Percentiles rank a stretch among this genome's conserved stretches.
phyloP scores from a whole-genome alignment of 2,888 invertebrate genomes.

The Linnaemya tessellans region DNA sequence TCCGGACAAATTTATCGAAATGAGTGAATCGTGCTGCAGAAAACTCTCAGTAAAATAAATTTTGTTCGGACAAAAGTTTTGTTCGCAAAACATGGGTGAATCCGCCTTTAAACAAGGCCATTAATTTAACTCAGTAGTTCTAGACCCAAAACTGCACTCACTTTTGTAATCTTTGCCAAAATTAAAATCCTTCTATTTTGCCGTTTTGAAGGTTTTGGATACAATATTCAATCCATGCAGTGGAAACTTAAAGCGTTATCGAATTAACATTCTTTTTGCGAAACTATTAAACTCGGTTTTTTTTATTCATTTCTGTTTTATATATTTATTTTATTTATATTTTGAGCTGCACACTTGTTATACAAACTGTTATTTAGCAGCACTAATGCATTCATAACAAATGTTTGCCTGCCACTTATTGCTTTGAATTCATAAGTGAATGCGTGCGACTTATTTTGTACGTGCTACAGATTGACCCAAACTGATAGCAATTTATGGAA shows the following conservation, averaged over 20 bases:
- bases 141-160: no score
- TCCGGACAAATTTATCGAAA: no score
- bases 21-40: no score
- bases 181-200: no score
- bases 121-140: no score
- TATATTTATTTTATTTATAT: no score
- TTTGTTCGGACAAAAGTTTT: no score
- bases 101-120: no score
- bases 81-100: no score
- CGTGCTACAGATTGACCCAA: conserved; percentile 38
- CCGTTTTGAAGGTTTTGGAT: not conserved
- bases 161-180: no score
- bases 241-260: not conserved
- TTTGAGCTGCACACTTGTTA: not conserved
- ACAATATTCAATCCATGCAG: not conserved
- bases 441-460: conserved; percentile 23
- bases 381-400: conserved; percentile 26
- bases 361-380: conserved; percentile 5
- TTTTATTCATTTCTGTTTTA: not conserved
- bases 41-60: no score
- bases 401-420: conserved; percentile 7
- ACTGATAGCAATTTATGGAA: not conserved
- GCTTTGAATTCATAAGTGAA: conserved; percentile 45
- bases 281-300: not conserved
- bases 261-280: not conserved